Base-by-base conservation (phyloP, 92 coral and sea anemone genomes). In the Virgularia gustaviana region DNA sequence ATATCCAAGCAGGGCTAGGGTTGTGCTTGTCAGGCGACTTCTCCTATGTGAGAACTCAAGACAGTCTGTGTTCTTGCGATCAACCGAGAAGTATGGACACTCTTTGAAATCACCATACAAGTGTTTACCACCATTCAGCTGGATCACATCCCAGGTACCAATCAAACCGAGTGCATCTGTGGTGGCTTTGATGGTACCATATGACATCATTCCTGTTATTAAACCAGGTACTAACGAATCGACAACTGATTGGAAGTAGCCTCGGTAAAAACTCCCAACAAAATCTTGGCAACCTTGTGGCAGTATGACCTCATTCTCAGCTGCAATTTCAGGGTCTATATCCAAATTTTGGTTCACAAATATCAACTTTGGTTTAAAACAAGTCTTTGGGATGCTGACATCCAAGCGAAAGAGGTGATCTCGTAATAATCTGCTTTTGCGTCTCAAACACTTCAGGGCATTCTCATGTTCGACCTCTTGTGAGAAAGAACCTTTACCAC, bases 1-100 rank as follows among this genome's bases (percentile, higher is more conserved):
- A 58, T 92, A 92, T 3, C 98, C 98, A n/a, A 92, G 51, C 18
- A 91, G 61, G 19, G 98, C 98, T 90, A 90, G 89, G n/a, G 89
- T 83, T 74, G 88, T 76, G 23, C 94, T 85, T 11, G 88, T 41
- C 0, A 86, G 32, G 32, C 90, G 90, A 68, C 81, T 86, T 75
- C 98, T 84, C 75, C 82, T 90, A 72, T 92, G 98, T 9, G 90
- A 71, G 65, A 89, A 62, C 60, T 84, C 90, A 8, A 92, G 58
- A 35, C 94, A 87, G 41, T 92, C 98, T 19, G 88, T 81, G 44
- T 78, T 85, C 43, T 72, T 77, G 57, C 98, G 98, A 54, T 92
- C 96, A 12, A 92, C 57, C 34, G 96, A 84, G 54, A 92, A 73
- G 34, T 87, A 90, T 6, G 88, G 83, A 58, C 90, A 81, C 37